A percentile compares a stretch with the other conserved stretches of the same genome.
These are phyloP conservation scores for Ylistrum balloti DNA, from an alignment of 1,140 invertebrate genomes.

Conservation along the genomic window DNA sequence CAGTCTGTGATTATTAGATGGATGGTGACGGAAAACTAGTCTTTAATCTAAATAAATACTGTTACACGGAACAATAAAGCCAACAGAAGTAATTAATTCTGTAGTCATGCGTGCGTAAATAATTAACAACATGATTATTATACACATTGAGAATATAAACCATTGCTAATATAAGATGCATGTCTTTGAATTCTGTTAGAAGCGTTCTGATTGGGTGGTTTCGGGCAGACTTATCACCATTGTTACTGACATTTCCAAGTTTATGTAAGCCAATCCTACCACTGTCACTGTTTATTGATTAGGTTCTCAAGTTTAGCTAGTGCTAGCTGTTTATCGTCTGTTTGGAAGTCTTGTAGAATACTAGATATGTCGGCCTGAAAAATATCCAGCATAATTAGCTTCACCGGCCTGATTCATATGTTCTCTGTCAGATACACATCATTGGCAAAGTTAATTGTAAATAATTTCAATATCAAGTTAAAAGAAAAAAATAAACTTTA, in stretches of 20 bases:
- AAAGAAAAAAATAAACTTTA: neutral
- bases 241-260: neutral
- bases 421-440: neutral
- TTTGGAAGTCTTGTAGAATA: neutral
- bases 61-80: slow-evolving; percentile 31
- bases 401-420: neutral
- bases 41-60: slow-evolving; percentile 31
- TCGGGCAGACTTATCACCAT: neutral
- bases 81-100: slow-evolving; percentile 35
- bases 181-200: slow-evolving; percentile 11
- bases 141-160: slow-evolving; percentile 29
- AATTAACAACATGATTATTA: slow-evolving; percentile 22
- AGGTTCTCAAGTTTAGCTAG: neutral
- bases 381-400: neutral
- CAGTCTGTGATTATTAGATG: slow-evolving; percentile 28
- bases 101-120: slow-evolving; percentile 32
- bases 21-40: slow-evolving; percentile 32
- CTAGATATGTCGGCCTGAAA: neutral
- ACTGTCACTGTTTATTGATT: neutral
- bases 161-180: slow-evolving; percentile 39
- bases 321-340: neutral
- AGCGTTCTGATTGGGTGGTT: slow-evolving; percentile 29
- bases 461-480: neutral
- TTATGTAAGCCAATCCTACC: slow-evolving; percentile 26
- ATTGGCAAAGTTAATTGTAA: no score